These are phyloP conservation scores for Chaetodon trifascialis DNA, from an alignment of 2,113 vertebrate species.

Conservation along the genomic window DNA sequence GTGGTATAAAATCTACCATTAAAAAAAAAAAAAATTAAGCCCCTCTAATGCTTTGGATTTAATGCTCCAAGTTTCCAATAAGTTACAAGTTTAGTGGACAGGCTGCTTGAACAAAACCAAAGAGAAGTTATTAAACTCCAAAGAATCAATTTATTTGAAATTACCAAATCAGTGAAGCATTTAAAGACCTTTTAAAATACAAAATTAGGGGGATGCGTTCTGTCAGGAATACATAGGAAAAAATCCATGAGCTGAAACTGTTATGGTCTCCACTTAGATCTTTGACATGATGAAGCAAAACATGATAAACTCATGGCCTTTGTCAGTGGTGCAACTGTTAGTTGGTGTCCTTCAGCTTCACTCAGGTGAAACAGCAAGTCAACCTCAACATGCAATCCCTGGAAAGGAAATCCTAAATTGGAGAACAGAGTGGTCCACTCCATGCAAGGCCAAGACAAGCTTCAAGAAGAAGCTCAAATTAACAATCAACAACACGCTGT, in stretches of 20 bases:
- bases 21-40: background rate
- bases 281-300: no score
- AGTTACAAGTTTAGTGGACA: slow-evolving; percentile 22
- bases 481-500: background rate
- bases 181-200: background rate
- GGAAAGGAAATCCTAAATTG: no score
- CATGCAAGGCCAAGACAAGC: background rate
- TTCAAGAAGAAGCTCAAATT: background rate
- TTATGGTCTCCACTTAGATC: no score
- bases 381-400: no score
- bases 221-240: background rate
- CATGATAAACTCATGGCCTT: no score
- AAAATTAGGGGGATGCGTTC: background rate
- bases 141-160: background rate
- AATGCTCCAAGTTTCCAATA: background rate
- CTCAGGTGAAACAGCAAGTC: no score
- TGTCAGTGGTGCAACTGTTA: no score
- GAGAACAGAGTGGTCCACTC: background rate
- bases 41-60: slow-evolving; percentile 7
- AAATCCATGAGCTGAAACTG: background rate
- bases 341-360: no score
- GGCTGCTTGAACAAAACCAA: slow-evolving; percentile 5
- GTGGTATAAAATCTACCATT: background rate
- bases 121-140: background rate
- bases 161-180: background rate